Base-by-base conservation (phyloP, 2,797 vertebrate genomes). In the Sebastes trivittatus region DNA sequence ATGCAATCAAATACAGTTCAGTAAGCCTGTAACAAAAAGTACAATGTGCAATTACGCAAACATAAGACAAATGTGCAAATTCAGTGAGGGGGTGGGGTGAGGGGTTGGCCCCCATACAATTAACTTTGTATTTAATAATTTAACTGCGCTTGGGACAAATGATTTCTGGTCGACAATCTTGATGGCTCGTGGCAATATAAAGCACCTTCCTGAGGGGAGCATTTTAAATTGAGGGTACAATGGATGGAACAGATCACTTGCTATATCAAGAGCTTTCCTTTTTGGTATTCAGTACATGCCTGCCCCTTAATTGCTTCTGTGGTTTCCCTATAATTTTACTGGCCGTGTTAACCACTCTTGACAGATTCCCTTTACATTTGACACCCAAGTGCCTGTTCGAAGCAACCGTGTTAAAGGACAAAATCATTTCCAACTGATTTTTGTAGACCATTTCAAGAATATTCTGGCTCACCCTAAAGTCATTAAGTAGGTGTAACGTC, bases 71-170 rank as follows among this genome's bases (percentile, higher is more conserved):
- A 32, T 13, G 6, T 61, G 14, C 8, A 23, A 22, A 72, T 49
- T 34, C 30, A 18, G 22, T 3, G 3, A 23, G 49, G 49, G 49
- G 13, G 4, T 30, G 7, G 6, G 22, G 9, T 18, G 20, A 22
- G 1, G 23, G 3, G 4, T 3, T 29, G 14, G 14, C 23, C 63
- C 13, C 23, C 1, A 1, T n/a, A 22, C 25, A 42, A 67, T 67
- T 52, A 11, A 67, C 65, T n/a, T 22, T 67, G 65, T 52, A 52
- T 67, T 67, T n/a, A 30, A 67, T 67, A n/a, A 67, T 67, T 52
- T 30, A 67, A 67, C 64, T 27, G 16, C 1, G 11, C 27, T 30
- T 49, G 11, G 46, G 65, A 54, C 65, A 67, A 54, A 54, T 67
- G 3, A 30, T 29, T 67, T 30, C 42, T 52, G 20, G 11, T 30